A percentile compares a stretch with the other conserved stretches of the same genome.
These are phyloP conservation scores for Alethe diademata DNA, from an alignment of 2,113 vertebrate species.

Conservation along the genomic window DNA sequence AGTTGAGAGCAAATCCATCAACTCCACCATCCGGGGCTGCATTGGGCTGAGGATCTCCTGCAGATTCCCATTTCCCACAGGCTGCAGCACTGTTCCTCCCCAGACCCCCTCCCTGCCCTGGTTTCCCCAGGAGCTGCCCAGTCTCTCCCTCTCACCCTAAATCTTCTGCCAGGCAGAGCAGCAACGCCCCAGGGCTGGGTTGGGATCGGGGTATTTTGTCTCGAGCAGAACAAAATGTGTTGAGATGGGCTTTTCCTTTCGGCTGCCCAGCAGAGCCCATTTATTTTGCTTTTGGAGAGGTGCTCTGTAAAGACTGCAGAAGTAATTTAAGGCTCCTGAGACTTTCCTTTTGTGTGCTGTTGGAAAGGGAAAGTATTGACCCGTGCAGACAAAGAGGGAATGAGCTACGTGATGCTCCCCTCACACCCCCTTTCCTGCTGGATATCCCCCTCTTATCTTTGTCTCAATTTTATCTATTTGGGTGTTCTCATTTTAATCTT, in stretches of 20 bases:
- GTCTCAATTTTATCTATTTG: background rate
- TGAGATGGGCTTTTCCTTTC: background rate
- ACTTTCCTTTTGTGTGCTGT: background rate
- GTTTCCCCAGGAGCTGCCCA: background rate
- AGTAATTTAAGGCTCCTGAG: conserved; percentile 12
- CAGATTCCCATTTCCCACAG: background rate
- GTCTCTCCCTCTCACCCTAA: fast-evolving
- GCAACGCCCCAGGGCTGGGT: fast-evolving
- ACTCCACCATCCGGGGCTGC: background rate
- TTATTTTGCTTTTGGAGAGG: conserved; percentile 17
- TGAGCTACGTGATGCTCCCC: background rate
- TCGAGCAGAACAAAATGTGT: background rate
- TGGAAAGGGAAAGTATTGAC: background rate
- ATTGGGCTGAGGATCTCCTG: fast-evolving
- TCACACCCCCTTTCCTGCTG: background rate
- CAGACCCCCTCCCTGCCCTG: background rate
- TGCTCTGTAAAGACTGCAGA: background rate
- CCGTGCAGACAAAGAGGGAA: background rate
- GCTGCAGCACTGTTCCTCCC: background rate
- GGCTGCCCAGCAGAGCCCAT: background rate
- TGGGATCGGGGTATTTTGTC: background rate
- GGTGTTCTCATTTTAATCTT: background rate
- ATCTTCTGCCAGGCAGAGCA: background rate
- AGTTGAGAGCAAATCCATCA: background rate
- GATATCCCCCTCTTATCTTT: background rate